These are phyloP conservation scores for Apis cerana DNA, from an alignment of 1,140 invertebrate species.

Conservation along the genomic window DNA sequence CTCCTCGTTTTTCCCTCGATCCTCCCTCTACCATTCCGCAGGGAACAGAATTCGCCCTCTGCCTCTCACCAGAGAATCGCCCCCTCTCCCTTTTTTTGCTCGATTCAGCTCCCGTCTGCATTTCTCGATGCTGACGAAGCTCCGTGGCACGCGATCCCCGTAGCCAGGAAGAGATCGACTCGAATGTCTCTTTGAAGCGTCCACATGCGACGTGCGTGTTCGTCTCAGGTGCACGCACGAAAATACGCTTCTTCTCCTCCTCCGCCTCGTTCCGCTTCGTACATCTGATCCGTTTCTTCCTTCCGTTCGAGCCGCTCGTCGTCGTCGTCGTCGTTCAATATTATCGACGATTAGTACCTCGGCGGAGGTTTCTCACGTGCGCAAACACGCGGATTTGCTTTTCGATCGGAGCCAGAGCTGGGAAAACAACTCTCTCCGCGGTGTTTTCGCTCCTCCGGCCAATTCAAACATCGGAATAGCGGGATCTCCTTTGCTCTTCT, in stretches of 20 bases:
- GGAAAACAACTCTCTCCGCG: conserved; percentile 51
- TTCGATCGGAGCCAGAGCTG: conserved; percentile 33
- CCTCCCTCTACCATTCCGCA: not conserved
- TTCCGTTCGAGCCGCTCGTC: not conserved
- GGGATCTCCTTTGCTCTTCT: not conserved
- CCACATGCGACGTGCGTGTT: not conserved
- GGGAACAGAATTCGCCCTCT: too few relatives aligned
- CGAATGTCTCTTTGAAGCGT: conserved; percentile 37
- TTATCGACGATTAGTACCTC: conserved; percentile 56
- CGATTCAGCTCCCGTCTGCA: conserved; percentile 44
- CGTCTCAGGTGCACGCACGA: conserved; percentile 37
- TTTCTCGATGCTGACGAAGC: conserved; percentile 63
- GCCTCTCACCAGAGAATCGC: conserved; percentile 1
- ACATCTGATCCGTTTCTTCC: not conserved
- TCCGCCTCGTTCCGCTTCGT: not conserved
- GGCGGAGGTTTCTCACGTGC: conserved; percentile 54
- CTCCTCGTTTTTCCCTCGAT: conserved; percentile 16
- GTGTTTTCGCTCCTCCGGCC: conserved; percentile 43
- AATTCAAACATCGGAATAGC: conserved; percentile 49
- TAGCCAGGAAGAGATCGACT: conserved; percentile 51
- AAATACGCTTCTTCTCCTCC: conserved; percentile 19
- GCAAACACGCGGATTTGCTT: conserved; percentile 62
- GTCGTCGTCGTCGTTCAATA: conserved; percentile 9
- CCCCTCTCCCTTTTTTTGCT: conserved; percentile 30
- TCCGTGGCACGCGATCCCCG: conserved; percentile 53